These are phyloP conservation scores for Dasypogon diadema DNA, from an alignment of 2,888 invertebrate genomes.

Conservation along the genomic window DNA sequence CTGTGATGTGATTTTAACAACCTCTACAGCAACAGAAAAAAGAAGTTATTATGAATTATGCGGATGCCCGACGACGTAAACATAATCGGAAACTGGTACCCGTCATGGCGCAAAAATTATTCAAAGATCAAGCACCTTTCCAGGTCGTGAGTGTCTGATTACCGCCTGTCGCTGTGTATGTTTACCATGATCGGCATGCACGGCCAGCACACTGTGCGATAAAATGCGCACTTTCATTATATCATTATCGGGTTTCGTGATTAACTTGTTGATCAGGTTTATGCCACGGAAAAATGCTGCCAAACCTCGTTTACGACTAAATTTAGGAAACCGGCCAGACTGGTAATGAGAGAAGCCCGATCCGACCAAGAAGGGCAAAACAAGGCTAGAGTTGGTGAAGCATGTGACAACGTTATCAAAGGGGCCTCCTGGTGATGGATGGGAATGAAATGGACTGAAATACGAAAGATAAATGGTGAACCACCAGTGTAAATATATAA, in stretches of 20 bases:
- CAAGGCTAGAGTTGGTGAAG: slow-evolving; percentile 3
- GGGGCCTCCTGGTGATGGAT: not conserved
- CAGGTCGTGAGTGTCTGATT: not conserved
- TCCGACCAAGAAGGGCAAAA: not conserved
- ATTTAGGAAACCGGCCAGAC: slow-evolving; percentile 43
- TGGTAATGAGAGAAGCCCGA: not conserved
- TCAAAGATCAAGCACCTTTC: slow-evolving; percentile 28
- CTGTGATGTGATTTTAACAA: too few relatives aligned
- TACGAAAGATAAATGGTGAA: not conserved
- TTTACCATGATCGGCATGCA: too few relatives aligned
- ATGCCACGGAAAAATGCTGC: slow-evolving; percentile 27
- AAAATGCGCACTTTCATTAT: slow-evolving; percentile 43
- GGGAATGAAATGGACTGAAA: not conserved
- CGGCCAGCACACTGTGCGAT: not conserved
- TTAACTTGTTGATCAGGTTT: slow-evolving; percentile 43
- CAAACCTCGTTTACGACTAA: not conserved
- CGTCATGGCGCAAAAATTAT: slow-evolving; percentile 4
- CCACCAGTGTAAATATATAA: too few relatives aligned
- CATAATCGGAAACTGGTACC: not conserved
- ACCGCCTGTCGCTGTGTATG: too few relatives aligned
- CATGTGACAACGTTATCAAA: not conserved
- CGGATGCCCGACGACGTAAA: too few relatives aligned
- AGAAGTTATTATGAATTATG: too few relatives aligned
- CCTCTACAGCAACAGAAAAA: too few relatives aligned
- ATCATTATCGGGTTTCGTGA: slow-evolving; percentile 37